Percentiles rank a stretch among this genome's conserved stretches.
Conservation (phyloP, 2,888 invertebrate genomes). For the Melolontha melolontha region DNA sequence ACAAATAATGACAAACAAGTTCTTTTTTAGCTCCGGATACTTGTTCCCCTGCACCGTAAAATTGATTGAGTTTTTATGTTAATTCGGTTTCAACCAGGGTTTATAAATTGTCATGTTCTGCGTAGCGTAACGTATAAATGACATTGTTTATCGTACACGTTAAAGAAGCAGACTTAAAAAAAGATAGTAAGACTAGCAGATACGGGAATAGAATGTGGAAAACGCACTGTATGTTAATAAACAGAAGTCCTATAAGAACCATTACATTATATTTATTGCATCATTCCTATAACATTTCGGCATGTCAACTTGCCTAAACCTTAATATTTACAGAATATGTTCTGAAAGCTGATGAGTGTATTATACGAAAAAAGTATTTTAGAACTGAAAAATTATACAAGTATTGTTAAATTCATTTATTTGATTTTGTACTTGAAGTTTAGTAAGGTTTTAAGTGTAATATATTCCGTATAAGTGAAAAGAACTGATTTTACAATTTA, state of each 20-base stretch:
- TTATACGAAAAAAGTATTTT: too few relatives aligned
- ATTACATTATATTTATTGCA: too few relatives aligned
- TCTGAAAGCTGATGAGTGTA: too few relatives aligned
- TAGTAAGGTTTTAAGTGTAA: too few relatives aligned
- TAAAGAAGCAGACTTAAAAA: neutral
- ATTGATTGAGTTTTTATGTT: slow-evolving; percentile 43
- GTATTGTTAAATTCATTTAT: too few relatives aligned
- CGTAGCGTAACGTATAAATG: slow-evolving; percentile 41
- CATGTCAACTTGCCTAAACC: too few relatives aligned
- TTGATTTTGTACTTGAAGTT: too few relatives aligned
- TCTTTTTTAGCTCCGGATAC: slow-evolving; percentile 21
- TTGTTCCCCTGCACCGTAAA: slow-evolving; percentile 16
- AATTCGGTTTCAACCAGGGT: slow-evolving; percentile 38
- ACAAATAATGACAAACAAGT: slow-evolving; percentile 38
- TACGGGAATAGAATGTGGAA: neutral
- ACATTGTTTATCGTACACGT: slow-evolving; percentile 39
- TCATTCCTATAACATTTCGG: too few relatives aligned
- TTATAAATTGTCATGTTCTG: slow-evolving; percentile 42
- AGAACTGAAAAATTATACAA: too few relatives aligned
- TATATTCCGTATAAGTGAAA: too few relatives aligned
- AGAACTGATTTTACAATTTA: too few relatives aligned
- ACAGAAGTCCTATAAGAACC: neutral
- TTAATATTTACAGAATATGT: too few relatives aligned
- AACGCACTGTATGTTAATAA: neutral
- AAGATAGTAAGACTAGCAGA: neutral